Evolutionary conservation across 2,797 vertebrate genomes (phyloP).

Genomic region (Microctenopoma lineatum): DNA sequence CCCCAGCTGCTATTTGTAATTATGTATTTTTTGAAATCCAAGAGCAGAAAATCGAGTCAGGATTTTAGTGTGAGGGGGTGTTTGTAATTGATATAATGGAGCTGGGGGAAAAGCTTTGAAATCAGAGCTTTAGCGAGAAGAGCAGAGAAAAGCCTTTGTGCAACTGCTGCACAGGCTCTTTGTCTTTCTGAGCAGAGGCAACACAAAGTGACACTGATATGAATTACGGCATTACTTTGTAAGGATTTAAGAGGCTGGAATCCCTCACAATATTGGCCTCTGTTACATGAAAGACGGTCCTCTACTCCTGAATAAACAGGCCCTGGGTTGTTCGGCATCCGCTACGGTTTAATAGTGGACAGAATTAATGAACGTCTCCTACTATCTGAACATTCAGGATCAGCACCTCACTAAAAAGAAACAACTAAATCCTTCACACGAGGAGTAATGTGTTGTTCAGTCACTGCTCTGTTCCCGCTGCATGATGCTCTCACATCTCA

Average conservation of each 20-base stretch:
- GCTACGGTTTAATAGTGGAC: constrained; percentile 21
- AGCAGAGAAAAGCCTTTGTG: constrained; percentile 58
- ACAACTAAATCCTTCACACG: constrained; percentile 19
- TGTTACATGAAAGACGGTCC: constrained; percentile 61
- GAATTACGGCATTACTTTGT: constrained; percentile 50
- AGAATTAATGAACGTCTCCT: constrained; percentile 32
- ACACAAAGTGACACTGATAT: constrained; percentile 51
- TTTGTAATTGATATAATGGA: constrained; percentile 73
- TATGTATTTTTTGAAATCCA: constrained; percentile 64
- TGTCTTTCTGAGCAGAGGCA: constrained; percentile 53
- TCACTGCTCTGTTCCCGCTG: constrained; percentile 5
- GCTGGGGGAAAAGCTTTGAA: constrained; percentile 62
- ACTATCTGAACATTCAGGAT: constrained; percentile 13
- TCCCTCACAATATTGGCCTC: constrained; percentile 39
- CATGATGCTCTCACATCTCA: constrained; percentile 16
- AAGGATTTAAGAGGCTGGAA: constrained; percentile 64
- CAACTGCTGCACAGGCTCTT: constrained; percentile 41
- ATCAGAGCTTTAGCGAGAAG: constrained; percentile 47
- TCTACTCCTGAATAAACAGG: constrained; percentile 47
- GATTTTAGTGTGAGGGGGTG: constrained; percentile 61
- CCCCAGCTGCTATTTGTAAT: constrained; percentile 62
- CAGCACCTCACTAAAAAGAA: constrained; percentile 16
- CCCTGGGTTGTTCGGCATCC: constrained; percentile 30
- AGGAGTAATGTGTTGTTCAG: background rate
- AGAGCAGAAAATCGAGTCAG: constrained; percentile 59